phyloP scores from a whole-genome alignment of 2,888 invertebrate species.

The Bellardia bayeri region DNA sequence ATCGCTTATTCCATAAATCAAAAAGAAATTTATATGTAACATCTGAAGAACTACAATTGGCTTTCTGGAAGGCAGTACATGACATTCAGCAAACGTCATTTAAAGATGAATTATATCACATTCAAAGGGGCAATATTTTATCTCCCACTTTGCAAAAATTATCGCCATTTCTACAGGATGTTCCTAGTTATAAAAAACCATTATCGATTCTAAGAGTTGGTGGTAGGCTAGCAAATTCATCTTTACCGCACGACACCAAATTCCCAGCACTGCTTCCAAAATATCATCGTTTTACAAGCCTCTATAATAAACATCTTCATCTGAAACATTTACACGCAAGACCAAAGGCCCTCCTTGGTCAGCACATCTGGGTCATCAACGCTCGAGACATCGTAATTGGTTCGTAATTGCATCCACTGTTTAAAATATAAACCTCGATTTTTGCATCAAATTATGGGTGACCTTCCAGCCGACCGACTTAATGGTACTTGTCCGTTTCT shows the following conservation, averaged over 20 bases:
- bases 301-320: constrained; percentile 4
- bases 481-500: too few relatives aligned
- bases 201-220: constrained; percentile 64
- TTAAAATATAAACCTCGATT: constrained; percentile 54
- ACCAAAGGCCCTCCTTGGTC: constrained; percentile 25
- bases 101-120: background rate
- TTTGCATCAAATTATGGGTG: constrained; percentile 20
- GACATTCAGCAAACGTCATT: background rate
- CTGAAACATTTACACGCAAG: constrained; percentile 7
- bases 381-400: background rate
- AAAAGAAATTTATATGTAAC: constrained; percentile 12
- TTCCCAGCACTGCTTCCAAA: constrained; percentile 67
- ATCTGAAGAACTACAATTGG: constrained; percentile 1
- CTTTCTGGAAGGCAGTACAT: constrained; percentile 7
- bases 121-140: background rate
- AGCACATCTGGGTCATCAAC: constrained; percentile 20
- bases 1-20: constrained; percentile 49
- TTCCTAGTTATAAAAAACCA: background rate
- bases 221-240: constrained; percentile 66
- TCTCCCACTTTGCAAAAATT: constrained; percentile 6
- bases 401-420: constrained; percentile 33
- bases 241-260: constrained; percentile 73
- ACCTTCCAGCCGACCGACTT: too few relatives aligned
- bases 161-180: constrained; percentile 20
- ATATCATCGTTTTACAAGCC: background rate